Evolutionary conservation across 2,113 vertebrate species (phyloP), one percentile per base, ranked within the genome.

Genomic region (Myiagra hebetior): DNA sequence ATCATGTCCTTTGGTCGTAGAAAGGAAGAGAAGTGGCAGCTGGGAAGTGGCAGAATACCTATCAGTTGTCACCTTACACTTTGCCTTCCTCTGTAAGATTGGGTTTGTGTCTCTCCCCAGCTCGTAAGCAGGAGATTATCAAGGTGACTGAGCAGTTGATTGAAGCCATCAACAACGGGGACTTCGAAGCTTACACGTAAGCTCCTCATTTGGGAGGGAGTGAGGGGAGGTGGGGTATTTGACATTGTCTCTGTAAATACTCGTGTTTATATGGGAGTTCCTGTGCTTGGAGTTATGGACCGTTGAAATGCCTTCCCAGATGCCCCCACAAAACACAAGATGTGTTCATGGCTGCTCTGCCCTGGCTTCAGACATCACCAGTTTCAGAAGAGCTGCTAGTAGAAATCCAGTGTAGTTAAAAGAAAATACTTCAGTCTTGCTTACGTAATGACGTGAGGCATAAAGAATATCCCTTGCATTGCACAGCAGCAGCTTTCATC

Each of bases 161-260:
- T 19, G 99, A 99, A 97, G 99, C 99, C 31, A 99, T 99, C 97
- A 99, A 99, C 98, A 99, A 99, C 10, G 99, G 99, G n/a, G 99
- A 99, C 98, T 99, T 99, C 31, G 99, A 99, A 98, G 99, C 99
- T 39, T 99, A 99, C 98, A 99, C 99, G 99, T 99, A 80, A 99
- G 99, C 98, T 57, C 60, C 46, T 72, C 44, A 2, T 73, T 60
- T 33, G 1, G 7, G 47, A 35, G 39, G 24, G 56, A 26, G 11
- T 8, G 88, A 79, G 82, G 68, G n/a, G 46, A 80, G 31, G 24
- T 39, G 39, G 19, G 35, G 13, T 59, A 2, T 64, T 70, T n/a
- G 35, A 11, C 20, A 3, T 13, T 13, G 12, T 42, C 6, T 17
- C 18, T 46, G 47, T 63, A 35, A 75, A 47, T 55, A 5, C 0